These are phyloP conservation scores for Cuculus canorus DNA, from an alignment of 2,797 vertebrate species.

Conservation along the genomic window DNA sequence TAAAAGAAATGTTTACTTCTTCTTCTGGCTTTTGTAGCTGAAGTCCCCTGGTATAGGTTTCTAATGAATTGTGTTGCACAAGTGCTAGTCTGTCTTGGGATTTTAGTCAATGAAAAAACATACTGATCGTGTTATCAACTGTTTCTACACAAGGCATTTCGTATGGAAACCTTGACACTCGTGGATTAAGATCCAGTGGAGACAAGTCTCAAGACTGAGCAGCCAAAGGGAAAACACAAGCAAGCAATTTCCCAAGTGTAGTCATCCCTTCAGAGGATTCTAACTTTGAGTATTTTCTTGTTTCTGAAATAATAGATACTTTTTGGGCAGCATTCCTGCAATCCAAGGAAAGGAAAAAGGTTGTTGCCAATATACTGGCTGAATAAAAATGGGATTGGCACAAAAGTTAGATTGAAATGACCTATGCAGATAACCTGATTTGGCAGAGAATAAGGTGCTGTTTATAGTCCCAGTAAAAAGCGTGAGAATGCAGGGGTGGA, in stretches of 20 bases:
- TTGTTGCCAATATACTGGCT: background rate
- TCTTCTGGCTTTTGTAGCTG: background rate
- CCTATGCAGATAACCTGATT: slow-evolving; percentile 14
- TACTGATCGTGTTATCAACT: background rate
- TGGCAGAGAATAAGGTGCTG: slow-evolving; percentile 37
- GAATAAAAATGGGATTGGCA: slow-evolving; percentile 5
- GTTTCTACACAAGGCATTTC: background rate
- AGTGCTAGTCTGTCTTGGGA: background rate
- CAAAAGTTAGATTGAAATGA: background rate
- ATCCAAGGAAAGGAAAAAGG: background rate
- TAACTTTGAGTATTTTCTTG: slow-evolving; percentile 7
- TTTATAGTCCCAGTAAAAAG: slow-evolving; percentile 37
- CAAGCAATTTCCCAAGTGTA: background rate
- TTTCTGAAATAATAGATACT: slow-evolving; percentile 12
- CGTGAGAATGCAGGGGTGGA: slow-evolving; percentile 63
- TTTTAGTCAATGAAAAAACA: background rate
- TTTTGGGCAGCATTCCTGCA: background rate
- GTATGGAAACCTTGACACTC: background rate
- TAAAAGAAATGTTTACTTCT: background rate
- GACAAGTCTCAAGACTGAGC: background rate
- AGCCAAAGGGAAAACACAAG: slow-evolving; percentile 2
- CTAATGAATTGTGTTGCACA: background rate
- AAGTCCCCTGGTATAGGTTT: background rate
- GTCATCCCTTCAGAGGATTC: background rate
- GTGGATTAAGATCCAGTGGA: slow-evolving; percentile 1